These are phyloP conservation scores for Dynastes hyllus DNA, from an alignment of 2,888 invertebrate genomes.

Conservation along the genomic window DNA sequence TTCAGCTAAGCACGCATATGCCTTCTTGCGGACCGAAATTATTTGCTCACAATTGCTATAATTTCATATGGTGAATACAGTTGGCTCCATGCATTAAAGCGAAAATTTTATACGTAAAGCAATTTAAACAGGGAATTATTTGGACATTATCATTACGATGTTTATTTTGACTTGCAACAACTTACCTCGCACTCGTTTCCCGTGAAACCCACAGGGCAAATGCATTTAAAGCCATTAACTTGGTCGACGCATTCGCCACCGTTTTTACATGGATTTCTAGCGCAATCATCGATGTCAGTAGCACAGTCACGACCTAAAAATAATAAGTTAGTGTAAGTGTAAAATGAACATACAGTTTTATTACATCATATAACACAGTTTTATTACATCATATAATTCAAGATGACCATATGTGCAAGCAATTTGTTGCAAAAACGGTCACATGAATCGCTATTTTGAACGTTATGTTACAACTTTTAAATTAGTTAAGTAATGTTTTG, in stretches of 20 bases:
- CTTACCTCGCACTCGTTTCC: conserved; percentile 90
- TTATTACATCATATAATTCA: background rate
- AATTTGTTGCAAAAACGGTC: too few species aligned
- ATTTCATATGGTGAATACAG: background rate
- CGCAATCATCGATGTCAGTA: conserved; percentile 91
- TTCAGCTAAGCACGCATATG: background rate
- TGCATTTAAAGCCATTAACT: conserved; percentile 89
- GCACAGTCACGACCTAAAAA: conserved; percentile 84
- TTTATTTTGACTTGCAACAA: conserved; percentile 43
- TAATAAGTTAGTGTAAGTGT: conserved; percentile 40
- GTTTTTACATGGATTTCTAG: conserved; percentile 88
- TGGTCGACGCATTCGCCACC: conserved; percentile 93
- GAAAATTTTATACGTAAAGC: too few species aligned
- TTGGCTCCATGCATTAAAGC: background rate
- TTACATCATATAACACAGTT: background rate
- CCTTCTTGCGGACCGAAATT: conserved; percentile 13
- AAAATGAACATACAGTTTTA: background rate
- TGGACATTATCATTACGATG: too few species aligned
- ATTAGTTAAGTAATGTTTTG: too few species aligned
- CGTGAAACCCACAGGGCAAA: conserved; percentile 91
- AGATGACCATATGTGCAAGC: too few species aligned
- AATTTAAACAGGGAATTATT: too few species aligned
- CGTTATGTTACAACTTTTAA: too few species aligned
- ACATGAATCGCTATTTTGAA: too few species aligned
- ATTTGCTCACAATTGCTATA: conserved; percentile 18